Percentiles rank a stretch among this genome's conserved stretches.
phyloP scores from a whole-genome alignment of 2,888 invertebrate species.

The Melieria crassipennis region DNA sequence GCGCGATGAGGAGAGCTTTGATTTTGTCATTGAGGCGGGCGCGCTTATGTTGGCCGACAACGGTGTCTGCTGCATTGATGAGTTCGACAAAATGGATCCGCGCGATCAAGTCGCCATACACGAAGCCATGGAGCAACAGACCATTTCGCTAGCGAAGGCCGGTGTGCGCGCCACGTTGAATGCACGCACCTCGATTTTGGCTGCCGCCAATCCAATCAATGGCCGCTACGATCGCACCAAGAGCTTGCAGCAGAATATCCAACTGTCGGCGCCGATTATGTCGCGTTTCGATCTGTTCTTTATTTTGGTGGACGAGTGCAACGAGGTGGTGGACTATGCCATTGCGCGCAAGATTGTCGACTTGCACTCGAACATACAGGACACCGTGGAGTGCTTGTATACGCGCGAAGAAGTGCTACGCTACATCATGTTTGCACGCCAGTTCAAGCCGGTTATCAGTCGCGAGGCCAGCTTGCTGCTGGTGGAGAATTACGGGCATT shows the following conservation, averaged over 20 bases:
- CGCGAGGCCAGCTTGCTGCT: slow-evolving; percentile 85
- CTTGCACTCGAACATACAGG: slow-evolving; percentile 86
- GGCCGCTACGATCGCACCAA: slow-evolving; percentile 95
- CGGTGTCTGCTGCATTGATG: slow-evolving; percentile 98
- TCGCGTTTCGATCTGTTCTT: slow-evolving; percentile 99
- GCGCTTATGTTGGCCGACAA: slow-evolving; percentile 99
- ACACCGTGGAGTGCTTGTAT: slow-evolving; percentile 83
- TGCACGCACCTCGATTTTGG: slow-evolving; percentile 96
- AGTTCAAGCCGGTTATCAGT: slow-evolving; percentile 90
- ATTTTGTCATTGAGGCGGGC: slow-evolving; percentile 99
- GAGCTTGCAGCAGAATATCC: slow-evolving; percentile 93
- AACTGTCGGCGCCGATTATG: slow-evolving; percentile 96
- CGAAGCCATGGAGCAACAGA: slow-evolving; percentile 99
- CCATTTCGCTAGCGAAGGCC: slow-evolving; percentile 98
- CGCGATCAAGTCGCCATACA: slow-evolving; percentile 99
- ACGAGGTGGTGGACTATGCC: slow-evolving; percentile 94
- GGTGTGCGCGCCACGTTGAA: slow-evolving; percentile 97
- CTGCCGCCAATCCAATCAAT: slow-evolving; percentile 98
- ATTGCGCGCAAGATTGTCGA: slow-evolving; percentile 97
- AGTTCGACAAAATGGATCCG: slow-evolving; percentile 99
- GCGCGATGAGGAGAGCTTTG: slow-evolving; percentile 94
- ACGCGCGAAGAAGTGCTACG: slow-evolving; percentile 88
- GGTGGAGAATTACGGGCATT: slow-evolving; percentile 86
- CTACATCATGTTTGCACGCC: slow-evolving; percentile 96
- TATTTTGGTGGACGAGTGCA: slow-evolving; percentile 96